Percentiles rank a stretch among this genome's conserved stretches.
phyloP scores from a whole-genome alignment of 2,888 invertebrate species.

The Zaprionus obscuricornis region DNA sequence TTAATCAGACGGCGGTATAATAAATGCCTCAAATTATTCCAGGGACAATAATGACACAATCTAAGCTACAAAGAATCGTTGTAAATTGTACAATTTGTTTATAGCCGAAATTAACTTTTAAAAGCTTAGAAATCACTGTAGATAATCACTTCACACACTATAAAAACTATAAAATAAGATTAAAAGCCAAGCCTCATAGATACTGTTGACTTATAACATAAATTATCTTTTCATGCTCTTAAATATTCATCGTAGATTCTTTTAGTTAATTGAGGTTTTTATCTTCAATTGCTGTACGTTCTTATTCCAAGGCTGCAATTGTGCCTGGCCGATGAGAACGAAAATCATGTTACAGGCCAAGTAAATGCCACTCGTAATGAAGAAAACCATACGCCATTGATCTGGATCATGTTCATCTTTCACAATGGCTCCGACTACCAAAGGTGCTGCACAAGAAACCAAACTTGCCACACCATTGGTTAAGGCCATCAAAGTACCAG shows the following conservation, averaged over 20 bases:
- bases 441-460: slow-evolving; percentile 91
- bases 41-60: slow-evolving; percentile 5
- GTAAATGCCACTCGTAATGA: slow-evolving; percentile 7
- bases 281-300: no score
- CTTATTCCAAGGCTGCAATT: no score
- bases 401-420: no score
- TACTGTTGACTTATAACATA: no score
- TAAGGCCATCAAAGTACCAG: slow-evolving; percentile 93
- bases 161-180: no score
- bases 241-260: no score
- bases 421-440: slow-evolving; percentile 88
- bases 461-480: slow-evolving; percentile 91
- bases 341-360: neutral
- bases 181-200: no score
- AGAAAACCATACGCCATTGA: no score
- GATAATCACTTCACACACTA: no score
- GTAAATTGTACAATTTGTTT: slow-evolving; percentile 6
- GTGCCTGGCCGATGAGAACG: neutral
- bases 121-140: neutral
- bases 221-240: no score
- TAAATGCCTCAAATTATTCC: slow-evolving; percentile 27
- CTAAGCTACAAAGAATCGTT: slow-evolving; percentile 1
- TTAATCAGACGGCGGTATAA: slow-evolving; percentile 13
- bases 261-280: no score
- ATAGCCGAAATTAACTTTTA: neutral